A percentile compares a stretch with the other conserved stretches of the same genome.
Evolutionary conservation across 2,113 vertebrate genomes (phyloP).

Genomic region (Epinephelus cyanopodus): DNA sequence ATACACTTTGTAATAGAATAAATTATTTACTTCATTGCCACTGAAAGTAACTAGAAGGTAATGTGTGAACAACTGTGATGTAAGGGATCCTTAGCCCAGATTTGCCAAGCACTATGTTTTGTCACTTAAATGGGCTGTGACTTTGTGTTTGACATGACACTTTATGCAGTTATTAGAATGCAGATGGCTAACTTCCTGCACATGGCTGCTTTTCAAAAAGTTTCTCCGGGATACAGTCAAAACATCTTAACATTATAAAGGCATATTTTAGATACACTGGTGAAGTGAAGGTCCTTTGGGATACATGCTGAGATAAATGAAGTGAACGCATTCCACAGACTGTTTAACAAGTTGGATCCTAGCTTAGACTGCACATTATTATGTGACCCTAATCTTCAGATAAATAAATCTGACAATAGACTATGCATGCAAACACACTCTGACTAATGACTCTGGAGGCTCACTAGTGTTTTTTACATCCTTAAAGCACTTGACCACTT

Average conservation of each 20-base stretch:
- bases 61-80: neutral
- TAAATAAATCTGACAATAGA: too few relatives aligned
- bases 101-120: neutral
- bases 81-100: neutral
- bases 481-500: neutral
- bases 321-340: neutral
- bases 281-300: neutral
- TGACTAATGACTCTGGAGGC: too few relatives aligned
- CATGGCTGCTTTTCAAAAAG: too few relatives aligned
- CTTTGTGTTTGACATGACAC: neutral
- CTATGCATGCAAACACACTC: too few relatives aligned
- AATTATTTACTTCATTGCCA: neutral
- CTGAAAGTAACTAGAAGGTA: neutral
- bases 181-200: neutral
- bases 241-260: neutral
- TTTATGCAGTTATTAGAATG: neutral
- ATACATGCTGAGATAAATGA: neutral
- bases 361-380: neutral
- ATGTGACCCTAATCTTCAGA: neutral
- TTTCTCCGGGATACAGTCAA: neutral
- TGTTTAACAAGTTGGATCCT: neutral
- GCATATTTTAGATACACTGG: neutral
- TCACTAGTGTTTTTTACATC: too few relatives aligned
- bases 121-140: neutral
- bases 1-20: neutral